Evolutionary conservation across 2,888 invertebrate species (phyloP), one percentile per base, ranked within the genome.

Genomic region (Heliconius sara): DNA sequence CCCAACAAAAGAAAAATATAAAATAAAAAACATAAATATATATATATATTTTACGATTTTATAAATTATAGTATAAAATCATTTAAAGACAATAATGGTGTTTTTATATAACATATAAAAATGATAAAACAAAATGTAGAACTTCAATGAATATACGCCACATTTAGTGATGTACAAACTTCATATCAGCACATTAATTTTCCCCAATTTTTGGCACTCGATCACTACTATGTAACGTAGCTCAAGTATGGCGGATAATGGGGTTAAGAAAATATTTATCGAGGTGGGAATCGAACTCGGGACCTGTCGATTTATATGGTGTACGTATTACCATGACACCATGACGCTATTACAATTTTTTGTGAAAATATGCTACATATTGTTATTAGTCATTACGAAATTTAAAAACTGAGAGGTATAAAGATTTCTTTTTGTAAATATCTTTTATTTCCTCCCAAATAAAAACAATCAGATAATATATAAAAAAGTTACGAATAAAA

Each of bases 211-310:
- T 89, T 91, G 93, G 93, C 93, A 92, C 92, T 90, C 88, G 89
- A 90, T 85, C 76, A 88, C 93, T 92, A 92, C 93, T 90, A 91
- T 91, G 91, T 16, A 70, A 22, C 16, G 91, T 92, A 93, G 92
- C 86, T 89, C 93, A 89, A 93, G 95, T 91, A 94, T 95, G 95
- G 95, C 95, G 89, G 90, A 90, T 85, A 91, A 93, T 90, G 94
- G 95, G 95, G 93, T 83, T 78, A 82, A 19, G 13, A 63, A 76
- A 71, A 79, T 67, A 60, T n/a, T 19, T 27, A 3, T 77, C n/a
- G 70, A 43, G 57, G 43, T 71, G 75, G 85, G 93, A 85, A 82
- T 91, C 85, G 94, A 94, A 93, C 93, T 87, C 70, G 67, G 81
- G 84, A 85, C 87, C 83, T 3, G 5, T 9, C 70, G 43, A 39